A percentile compares a stretch with the other conserved stretches of the same genome.
Evolutionary conservation across 2,797 vertebrate genomes (phyloP).

Genomic region (Galagoides demidoff): DNA sequence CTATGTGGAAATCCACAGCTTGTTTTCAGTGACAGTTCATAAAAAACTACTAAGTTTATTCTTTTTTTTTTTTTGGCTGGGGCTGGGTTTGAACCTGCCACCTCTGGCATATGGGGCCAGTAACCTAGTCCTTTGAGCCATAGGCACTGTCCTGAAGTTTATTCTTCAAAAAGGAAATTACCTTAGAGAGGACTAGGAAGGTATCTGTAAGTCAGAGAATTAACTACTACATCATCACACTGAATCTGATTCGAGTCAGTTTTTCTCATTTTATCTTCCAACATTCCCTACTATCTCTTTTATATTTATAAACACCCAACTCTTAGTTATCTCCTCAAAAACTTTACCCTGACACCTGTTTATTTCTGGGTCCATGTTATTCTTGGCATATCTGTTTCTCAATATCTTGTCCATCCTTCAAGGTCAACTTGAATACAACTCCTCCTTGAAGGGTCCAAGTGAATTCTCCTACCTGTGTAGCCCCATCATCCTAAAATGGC

Average conservation of each 20-base stretch:
- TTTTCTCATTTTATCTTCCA: neutral
- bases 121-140: too few relatives aligned
- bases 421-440: neutral
- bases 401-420: neutral
- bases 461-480: neutral
- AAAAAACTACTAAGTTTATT: neutral
- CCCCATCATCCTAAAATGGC: neutral
- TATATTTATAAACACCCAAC: neutral
- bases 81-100: too few relatives aligned
- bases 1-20: neutral
- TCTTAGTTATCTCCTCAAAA: neutral
- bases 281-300: neutral
- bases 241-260: neutral
- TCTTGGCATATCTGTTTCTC: neutral
- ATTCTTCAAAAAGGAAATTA: slow-evolving; percentile 34
- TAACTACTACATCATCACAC: neutral
- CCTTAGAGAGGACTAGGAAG: neutral
- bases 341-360: neutral
- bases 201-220: neutral
- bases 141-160: neutral
- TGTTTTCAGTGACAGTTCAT: neutral
- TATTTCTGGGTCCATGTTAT: neutral
- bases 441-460: neutral
- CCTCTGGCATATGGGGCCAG: too few relatives aligned
- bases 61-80: neutral